Evolutionary conservation across 92 coral and sea anemone species (phyloP).

Genomic region (Diadumene lineata): DNA sequence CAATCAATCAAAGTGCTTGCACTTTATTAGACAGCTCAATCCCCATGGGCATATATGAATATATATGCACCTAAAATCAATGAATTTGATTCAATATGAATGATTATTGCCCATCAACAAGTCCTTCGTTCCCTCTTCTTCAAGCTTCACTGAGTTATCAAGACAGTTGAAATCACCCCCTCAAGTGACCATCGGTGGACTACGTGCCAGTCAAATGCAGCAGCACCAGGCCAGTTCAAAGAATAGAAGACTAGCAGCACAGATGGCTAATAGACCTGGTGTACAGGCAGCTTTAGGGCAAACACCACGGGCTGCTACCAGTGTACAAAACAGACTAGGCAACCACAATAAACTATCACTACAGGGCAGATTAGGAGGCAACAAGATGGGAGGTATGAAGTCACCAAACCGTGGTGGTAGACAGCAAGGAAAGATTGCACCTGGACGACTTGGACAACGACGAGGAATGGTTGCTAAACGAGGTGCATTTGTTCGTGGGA

Average conservation of each 20-base stretch:
- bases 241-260: constrained; percentile 96
- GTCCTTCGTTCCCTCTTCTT: constrained; percentile 58
- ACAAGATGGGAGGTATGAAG: constrained; percentile 19
- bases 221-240: constrained; percentile 77
- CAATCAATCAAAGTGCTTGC: constrained; percentile 29
- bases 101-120: constrained; percentile 26
- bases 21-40: constrained; percentile 27
- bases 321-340: constrained; percentile 67
- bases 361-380: constrained; percentile 21
- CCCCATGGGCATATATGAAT: constrained; percentile 15
- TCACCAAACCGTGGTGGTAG: constrained; percentile 11
- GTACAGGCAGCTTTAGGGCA: constrained; percentile 72
- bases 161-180: constrained; percentile 78
- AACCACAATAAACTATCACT: constrained; percentile 42
- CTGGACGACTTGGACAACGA: constrained; percentile 33
- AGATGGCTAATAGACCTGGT: constrained; percentile 95
- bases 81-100: neutral
- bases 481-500: constrained; percentile 32
- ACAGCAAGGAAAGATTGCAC: constrained; percentile 2
- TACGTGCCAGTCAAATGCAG: constrained; percentile 77
- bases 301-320: constrained; percentile 29
- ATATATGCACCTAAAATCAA: constrained; percentile 15
- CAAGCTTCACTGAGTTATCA: constrained; percentile 98
- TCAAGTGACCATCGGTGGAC: constrained; percentile 82
- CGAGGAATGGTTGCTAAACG: constrained; percentile 39